Evolutionary conservation across 2,888 invertebrate species (phyloP), one percentile per base, ranked within the genome.

Genomic region (Cheilosia soror): DNA sequence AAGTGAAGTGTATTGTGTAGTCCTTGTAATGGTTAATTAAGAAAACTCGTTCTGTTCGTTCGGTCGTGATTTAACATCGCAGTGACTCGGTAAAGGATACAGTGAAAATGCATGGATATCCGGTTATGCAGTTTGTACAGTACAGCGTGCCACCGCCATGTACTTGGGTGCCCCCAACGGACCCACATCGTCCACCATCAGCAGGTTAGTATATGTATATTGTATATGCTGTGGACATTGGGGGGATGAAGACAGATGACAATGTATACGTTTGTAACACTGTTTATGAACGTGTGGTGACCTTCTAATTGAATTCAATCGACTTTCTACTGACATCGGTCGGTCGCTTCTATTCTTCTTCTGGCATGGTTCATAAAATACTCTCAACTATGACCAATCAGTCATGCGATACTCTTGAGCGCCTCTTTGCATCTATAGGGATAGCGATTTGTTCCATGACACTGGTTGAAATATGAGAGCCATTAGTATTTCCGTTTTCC

Each of bases 71-170:
- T 47, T 47, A 47, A 47, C 44, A 44, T 44, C 15, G 47, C 13
- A 73, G 68, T 58, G 44, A 57, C 40, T 63, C 29, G 57, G 55
- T 15, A 65, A 82, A 78, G 55, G 55, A 79, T 73, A 78, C 78
- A 86, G 80, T 84, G 65, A 88, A 60, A 88, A 94, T 94, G 94
- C 94, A 94, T 89, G 94, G 94, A 75, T 94, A 94, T 92, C 94
- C 94, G 71, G 94, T 94, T 85, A 94, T 94, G 94, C 94, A 94
- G 91, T 94, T 94, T 89, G 94, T 94, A 82, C 94, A 94, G 88
- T 94, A 94, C 89, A 94, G 94, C 90, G 93, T 94, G 89, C 93
- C 93, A 58, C 91, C 92, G 75, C 90, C 92, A 49, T 92, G 92
- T 89, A 90, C 90, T 71, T 92, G 92, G 92, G 90, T 91, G 73